phyloP scores from a whole-genome alignment of 2,888 invertebrate genomes.

The Portevinia maculata region DNA sequence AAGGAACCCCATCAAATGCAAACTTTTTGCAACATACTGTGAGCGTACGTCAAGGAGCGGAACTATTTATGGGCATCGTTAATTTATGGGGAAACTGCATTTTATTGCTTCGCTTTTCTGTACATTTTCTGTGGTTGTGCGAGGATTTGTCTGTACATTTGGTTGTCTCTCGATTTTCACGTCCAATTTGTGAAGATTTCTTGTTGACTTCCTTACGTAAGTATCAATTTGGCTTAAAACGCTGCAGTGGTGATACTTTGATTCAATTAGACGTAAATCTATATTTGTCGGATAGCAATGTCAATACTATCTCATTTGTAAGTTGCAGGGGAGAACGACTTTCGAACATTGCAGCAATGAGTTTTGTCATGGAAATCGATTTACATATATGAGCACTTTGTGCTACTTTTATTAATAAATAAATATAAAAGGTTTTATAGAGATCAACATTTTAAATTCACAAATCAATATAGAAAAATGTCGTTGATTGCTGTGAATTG shows the following conservation, averaged over 20 bases:
- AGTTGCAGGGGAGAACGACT: background rate
- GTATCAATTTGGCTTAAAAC: constrained; percentile 18
- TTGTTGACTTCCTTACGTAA: constrained; percentile 13
- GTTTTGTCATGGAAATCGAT: background rate
- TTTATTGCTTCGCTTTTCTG: constrained; percentile 30
- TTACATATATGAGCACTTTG: too few species aligned
- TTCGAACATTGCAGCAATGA: background rate
- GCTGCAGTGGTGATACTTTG: constrained; percentile 35
- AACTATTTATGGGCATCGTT: constrained; percentile 50
- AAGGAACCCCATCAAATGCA: constrained; percentile 38
- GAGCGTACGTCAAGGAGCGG: constrained; percentile 33
- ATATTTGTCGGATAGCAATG: background rate
- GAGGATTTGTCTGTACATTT: constrained; percentile 14
- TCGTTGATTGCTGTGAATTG: background rate
- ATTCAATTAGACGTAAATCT: constrained; percentile 53
- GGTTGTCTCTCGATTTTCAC: constrained; percentile 44
- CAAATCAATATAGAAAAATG: background rate
- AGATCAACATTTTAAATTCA: background rate
- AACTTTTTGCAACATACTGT: constrained; percentile 33
- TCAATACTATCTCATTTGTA: constrained; percentile 8
- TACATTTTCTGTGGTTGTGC: background rate
- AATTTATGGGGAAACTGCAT: constrained; percentile 57
- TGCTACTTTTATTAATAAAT: background rate
- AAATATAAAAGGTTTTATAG: background rate
- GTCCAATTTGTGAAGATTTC: constrained; percentile 37